A percentile compares a stretch with the other conserved stretches of the same genome.
These are phyloP conservation scores for Paratrypauchen microcephalus DNA, from an alignment of 2,797 vertebrate genomes.

Conservation along the genomic window DNA sequence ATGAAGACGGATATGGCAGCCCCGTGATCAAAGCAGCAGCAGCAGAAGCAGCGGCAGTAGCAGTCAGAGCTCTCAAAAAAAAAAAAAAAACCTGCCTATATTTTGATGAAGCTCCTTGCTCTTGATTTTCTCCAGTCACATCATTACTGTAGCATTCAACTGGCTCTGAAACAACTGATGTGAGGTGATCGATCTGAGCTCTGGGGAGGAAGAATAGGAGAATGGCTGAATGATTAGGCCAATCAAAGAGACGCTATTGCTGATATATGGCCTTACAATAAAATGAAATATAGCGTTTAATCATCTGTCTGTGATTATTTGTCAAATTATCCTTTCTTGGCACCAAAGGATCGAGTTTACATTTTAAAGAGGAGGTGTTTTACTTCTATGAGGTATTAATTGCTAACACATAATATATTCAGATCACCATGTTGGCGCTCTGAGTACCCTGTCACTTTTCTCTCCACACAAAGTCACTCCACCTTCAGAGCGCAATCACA, in stretches of 20 bases:
- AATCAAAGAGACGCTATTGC: neutral
- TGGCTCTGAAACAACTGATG: conserved; percentile 14
- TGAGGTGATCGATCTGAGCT: neutral
- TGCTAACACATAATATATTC: too few species aligned
- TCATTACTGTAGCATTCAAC: conserved; percentile 18
- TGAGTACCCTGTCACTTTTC: too few species aligned
- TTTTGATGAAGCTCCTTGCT: conserved; percentile 7
- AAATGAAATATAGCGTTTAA: conserved; percentile 4
- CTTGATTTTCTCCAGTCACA: neutral
- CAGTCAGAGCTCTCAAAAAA: conserved; percentile 17
- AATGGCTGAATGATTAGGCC: conserved; percentile 8
- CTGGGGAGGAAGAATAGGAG: conserved; percentile 3
- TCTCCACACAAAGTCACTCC: too few species aligned
- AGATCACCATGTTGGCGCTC: too few species aligned
- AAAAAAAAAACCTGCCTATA: conserved; percentile 22
- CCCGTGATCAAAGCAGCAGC: conserved; percentile 36
- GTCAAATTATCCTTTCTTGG: neutral
- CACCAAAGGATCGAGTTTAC: neutral
- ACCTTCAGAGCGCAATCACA: too few species aligned
- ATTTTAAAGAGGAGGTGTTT: too few species aligned
- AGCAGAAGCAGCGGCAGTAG: conserved; percentile 8
- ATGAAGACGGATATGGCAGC: conserved; percentile 37
- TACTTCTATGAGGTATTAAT: too few species aligned
- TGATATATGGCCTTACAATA: neutral
- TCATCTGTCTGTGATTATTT: conserved; percentile 11